Evolutionary conservation across 2,797 vertebrate genomes (phyloP).

Genomic region (Phoebastria nigripes): DNA sequence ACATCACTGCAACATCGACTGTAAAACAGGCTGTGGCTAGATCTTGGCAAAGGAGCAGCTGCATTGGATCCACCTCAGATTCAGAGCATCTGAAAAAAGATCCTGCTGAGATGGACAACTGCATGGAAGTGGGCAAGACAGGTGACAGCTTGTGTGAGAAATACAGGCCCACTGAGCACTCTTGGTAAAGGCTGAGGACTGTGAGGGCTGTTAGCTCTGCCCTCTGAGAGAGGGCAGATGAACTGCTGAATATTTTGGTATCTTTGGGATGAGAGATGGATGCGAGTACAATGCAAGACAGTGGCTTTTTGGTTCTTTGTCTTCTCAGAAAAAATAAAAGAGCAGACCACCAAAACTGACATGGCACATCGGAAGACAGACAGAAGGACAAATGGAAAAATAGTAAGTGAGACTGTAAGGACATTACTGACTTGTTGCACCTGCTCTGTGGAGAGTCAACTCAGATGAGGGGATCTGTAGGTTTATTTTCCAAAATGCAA

Average conservation of each 20-base stretch:
- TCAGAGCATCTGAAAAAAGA: neutral
- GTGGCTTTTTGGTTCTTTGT: neutral
- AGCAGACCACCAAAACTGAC: neutral
- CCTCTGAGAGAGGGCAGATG: neutral
- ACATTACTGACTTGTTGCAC: neutral
- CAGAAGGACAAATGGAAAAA: neutral
- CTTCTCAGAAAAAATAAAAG: neutral
- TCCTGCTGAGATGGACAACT: neutral
- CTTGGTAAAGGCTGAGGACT: neutral
- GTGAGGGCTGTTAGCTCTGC: neutral
- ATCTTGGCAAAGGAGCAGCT: neutral
- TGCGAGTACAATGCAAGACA: neutral
- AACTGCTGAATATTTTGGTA: neutral
- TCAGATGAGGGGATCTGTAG: neutral
- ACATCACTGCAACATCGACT: accelerated
- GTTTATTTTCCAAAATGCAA: neutral
- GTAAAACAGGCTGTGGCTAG: neutral
- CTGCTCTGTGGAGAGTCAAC: neutral
- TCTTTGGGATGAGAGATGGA: neutral
- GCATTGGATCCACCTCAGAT: neutral
- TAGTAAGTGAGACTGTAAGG: neutral
- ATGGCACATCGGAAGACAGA: neutral
- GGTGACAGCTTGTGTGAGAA: neutral
- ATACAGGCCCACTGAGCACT: neutral
- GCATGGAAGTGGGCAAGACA: neutral